These are phyloP conservation scores for Nemoura dubitans DNA, from an alignment of 2,888 invertebrate genomes.

Conservation along the genomic window DNA sequence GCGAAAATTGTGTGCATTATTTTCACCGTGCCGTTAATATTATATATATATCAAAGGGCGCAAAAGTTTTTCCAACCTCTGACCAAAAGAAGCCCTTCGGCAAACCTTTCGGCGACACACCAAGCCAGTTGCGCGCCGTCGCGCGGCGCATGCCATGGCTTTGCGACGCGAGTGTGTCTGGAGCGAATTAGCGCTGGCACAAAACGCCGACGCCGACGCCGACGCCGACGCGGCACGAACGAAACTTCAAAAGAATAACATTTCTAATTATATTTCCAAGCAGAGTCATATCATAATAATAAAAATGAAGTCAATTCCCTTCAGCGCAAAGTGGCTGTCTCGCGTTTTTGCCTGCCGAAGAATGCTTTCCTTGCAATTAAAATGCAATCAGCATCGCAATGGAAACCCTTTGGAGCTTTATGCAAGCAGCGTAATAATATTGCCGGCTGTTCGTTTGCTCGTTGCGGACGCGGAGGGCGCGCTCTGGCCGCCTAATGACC, in stretches of 20 bases:
- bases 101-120: no score
- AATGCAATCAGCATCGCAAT: not conserved
- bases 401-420: not conserved
- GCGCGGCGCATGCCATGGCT: no score
- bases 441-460: not conserved
- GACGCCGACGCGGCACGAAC: not conserved
- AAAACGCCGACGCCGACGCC: no score
- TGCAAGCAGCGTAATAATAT: not conserved
- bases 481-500: not conserved
- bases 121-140: no score
- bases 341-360: not conserved
- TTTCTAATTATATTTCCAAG: not conserved
- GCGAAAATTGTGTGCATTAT: no score
- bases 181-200: not conserved
- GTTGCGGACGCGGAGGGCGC: not conserved
- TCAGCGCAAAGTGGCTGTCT: not conserved
- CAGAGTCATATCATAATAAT: not conserved
- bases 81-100: no score
- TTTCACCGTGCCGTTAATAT: no score
- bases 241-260: conserved; percentile 12
- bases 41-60: no score
- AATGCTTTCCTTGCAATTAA: not conserved
- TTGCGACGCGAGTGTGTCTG: no score
- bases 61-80: no score
- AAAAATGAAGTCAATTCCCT: not conserved